phyloP scores from a whole-genome alignment of 2,888 invertebrate species.

The Adineta ricciae region DNA sequence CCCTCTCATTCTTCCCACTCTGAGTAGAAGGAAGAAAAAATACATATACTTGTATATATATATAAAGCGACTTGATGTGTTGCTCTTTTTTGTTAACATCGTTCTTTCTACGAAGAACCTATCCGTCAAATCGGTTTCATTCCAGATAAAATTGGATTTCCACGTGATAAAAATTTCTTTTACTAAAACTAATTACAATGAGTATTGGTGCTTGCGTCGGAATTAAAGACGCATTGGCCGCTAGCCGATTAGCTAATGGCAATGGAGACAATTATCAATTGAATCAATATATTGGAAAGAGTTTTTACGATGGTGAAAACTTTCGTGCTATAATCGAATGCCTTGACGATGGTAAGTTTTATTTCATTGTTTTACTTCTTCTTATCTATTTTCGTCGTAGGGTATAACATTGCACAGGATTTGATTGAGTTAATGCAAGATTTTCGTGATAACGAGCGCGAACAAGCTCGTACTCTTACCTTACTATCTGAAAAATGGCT shows the following conservation, averaged over 20 bases:
- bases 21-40: background rate
- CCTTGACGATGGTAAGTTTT: background rate
- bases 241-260: background rate
- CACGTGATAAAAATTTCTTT: background rate
- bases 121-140: background rate
- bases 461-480: background rate
- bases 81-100: background rate
- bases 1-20: too few relatives aligned
- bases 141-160: background rate
- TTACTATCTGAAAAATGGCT: background rate
- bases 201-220: background rate
- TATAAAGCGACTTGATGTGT: background rate
- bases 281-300: conserved; percentile 2
- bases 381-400: background rate
- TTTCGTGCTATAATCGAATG: background rate
- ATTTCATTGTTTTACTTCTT: background rate
- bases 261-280: background rate
- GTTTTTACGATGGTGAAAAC: background rate
- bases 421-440: background rate
- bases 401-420: background rate
- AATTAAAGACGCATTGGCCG: background rate
- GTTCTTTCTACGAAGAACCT: background rate
- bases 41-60: background rate
- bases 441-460: background rate
- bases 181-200: background rate